A percentile compares a stretch with the other conserved stretches of the same genome.
phyloP scores from a whole-genome alignment of 1,140 invertebrate species.

The Formica selysi region DNA sequence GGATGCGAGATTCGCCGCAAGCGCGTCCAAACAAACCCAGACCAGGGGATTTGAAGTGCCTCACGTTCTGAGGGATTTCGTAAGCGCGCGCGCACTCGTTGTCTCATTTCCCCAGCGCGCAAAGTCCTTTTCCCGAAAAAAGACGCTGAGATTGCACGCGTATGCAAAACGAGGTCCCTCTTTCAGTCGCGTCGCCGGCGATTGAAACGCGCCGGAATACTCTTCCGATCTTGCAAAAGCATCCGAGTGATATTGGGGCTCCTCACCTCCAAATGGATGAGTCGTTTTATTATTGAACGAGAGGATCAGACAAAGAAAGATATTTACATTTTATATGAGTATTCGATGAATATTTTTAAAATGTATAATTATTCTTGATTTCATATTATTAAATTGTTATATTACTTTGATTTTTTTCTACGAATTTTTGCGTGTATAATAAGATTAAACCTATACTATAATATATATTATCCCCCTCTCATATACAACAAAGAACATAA shows the following conservation, averaged over 20 bases:
- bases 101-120: slow-evolving; percentile 47
- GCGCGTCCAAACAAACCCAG: slow-evolving; percentile 71
- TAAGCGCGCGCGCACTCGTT: slow-evolving; percentile 42
- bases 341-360: slow-evolving; percentile 36
- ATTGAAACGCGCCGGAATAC: slow-evolving; percentile 56
- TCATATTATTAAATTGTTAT: neutral
- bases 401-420: neutral
- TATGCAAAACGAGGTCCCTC: slow-evolving; percentile 59
- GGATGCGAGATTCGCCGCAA: slow-evolving; percentile 66
- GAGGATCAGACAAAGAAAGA: slow-evolving; percentile 25
- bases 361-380: neutral
- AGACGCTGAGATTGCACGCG: slow-evolving; percentile 47
- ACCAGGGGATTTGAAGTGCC: slow-evolving; percentile 65
- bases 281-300: slow-evolving; percentile 36
- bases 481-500: neutral
- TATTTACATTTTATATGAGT: slow-evolving; percentile 47
- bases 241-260: slow-evolving; percentile 36
- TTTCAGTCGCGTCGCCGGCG: slow-evolving; percentile 40
- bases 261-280: slow-evolving; percentile 43
- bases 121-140: slow-evolving; percentile 24
- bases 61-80: slow-evolving; percentile 61
- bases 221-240: slow-evolving; percentile 13
- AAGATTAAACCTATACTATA: neutral
- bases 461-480: neutral
- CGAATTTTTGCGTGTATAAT: neutral